Base-by-base conservation (phyloP, 1,140 invertebrate species). In the Arion vulgaris region DNA sequence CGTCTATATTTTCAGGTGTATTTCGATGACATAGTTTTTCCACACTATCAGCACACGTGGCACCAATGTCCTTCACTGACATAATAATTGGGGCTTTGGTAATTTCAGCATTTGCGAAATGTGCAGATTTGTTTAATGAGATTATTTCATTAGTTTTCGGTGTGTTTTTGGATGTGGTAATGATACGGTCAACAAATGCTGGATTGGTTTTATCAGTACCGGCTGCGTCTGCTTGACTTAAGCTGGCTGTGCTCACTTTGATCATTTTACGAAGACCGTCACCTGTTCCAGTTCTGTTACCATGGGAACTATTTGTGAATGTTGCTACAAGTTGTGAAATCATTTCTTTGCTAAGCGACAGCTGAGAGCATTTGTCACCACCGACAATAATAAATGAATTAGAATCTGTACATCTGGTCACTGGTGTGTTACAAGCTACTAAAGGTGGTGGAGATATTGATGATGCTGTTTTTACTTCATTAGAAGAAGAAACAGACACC, bases 61-160 rank as follows among this genome's bases (percentile, higher is more conserved):
- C 36, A n/a, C 68, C 68, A 38, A 69, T 34, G n/a, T 73, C 71
- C 23, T 41, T 38, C n/a, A 73, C 38, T 38, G 71, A 73, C 71
- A 73, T 73, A 34, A 73, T 45, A 26, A 73, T 73, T 34, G 71
- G 71, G 9, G 34, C 71, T 19, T 34, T 69, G 68, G 9, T 4
- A 34, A 34, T 57, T 57, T 9, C 4, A 57, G 17, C 2, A 23
- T 57, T 23, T 57, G 51, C 2, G 9, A 57, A 57, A 57, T 17
- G 9, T 57, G 19, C 51, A 57, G 7, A 4, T 23, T 7, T 26
- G 26, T 26, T 57, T 19, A 23, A 17, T 57, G 51, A 23, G 51
- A 23, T 19, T 57, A 57, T 4, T 57, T 57, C 51, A 57, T 57
- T 26, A 57, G 19, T 23, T 57, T 57, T 57, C 51, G 23, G 5